phyloP scores from a whole-genome alignment of 2,888 invertebrate species.

The Andrena hattorfiana region DNA sequence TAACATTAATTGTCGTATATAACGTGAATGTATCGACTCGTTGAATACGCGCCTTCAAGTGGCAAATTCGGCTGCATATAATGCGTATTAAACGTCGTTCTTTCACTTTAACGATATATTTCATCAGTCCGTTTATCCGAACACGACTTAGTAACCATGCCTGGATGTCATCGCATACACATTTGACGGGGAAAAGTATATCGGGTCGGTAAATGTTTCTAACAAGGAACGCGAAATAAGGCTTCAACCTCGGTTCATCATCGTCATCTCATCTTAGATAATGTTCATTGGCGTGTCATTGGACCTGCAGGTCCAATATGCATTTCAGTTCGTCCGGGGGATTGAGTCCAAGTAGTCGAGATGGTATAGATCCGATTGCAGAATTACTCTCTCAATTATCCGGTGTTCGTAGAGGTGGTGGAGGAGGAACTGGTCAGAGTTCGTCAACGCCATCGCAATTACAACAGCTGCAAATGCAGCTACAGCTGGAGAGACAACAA shows the following conservation, averaged over 20 bases:
- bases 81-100: slow-evolving; percentile 14
- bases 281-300: slow-evolving; percentile 73
- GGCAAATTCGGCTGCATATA: slow-evolving; percentile 21
- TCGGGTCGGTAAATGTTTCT: slow-evolving; percentile 13
- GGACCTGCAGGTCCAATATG: slow-evolving; percentile 90
- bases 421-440: slow-evolving; percentile 86
- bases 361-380: slow-evolving; percentile 98
- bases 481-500: slow-evolving; percentile 96
- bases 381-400: slow-evolving; percentile 98
- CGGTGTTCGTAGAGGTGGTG: slow-evolving; percentile 92
- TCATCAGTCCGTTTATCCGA: slow-evolving; percentile 25
- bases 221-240: slow-evolving; percentile 19
- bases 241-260: slow-evolving; percentile 48
- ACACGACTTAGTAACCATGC: neutral
- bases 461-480: slow-evolving; percentile 98
- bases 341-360: slow-evolving; percentile 95
- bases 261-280: slow-evolving; percentile 69
- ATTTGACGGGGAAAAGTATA: neutral
- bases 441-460: slow-evolving; percentile 91
- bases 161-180: neutral
- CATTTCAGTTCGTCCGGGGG: slow-evolving; percentile 96
- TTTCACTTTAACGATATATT: slow-evolving; percentile 16
- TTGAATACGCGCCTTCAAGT: neutral
- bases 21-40: neutral
- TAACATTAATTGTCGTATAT: neutral